phyloP scores from a whole-genome alignment of 2,888 invertebrate species.

The Tribolium freemani region DNA sequence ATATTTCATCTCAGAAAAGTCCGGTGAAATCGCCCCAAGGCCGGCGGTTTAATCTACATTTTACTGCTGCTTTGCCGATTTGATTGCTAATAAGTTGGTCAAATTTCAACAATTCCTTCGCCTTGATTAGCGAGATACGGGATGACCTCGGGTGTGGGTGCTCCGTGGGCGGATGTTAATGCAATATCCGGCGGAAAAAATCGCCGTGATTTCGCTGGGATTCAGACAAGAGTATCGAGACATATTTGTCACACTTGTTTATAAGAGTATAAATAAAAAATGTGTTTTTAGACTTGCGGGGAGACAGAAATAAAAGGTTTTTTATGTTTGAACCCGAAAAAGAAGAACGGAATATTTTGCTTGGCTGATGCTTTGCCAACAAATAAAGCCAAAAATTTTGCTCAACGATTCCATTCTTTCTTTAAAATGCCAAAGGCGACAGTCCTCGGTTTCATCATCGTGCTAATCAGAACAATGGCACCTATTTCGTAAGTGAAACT shows the following conservation, averaged over 20 bases:
- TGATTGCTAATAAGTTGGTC: slow-evolving; percentile 18
- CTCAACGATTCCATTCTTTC: not conserved
- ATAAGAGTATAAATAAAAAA: not conserved
- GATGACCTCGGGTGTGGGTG: slow-evolving; percentile 53
- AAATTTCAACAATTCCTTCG: slow-evolving; percentile 23
- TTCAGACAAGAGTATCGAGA: not conserved
- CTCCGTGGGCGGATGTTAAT: slow-evolving; percentile 55
- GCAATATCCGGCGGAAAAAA: slow-evolving; percentile 57
- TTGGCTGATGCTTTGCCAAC: not conserved
- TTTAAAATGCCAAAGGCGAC: not conserved
- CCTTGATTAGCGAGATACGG: slow-evolving; percentile 40
- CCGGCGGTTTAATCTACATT: not conserved
- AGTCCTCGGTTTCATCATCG: not conserved
- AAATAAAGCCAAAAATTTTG: not conserved
- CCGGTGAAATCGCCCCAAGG: slow-evolving; percentile 1
- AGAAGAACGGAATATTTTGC: not conserved
- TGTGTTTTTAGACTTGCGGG: not conserved
- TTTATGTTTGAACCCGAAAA: not conserved
- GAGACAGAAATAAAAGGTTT: slow-evolving; percentile 1
- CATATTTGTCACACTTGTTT: not conserved
- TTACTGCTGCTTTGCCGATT: slow-evolving; percentile 3
- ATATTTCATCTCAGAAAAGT: not conserved
- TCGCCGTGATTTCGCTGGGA: slow-evolving; percentile 49
- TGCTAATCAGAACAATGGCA: slow-evolving; percentile 12
- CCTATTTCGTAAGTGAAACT: slow-evolving; percentile 14